These are phyloP conservation scores for Caerostris darwini DNA, from an alignment of 1,140 invertebrate genomes.

Conservation along the genomic window DNA sequence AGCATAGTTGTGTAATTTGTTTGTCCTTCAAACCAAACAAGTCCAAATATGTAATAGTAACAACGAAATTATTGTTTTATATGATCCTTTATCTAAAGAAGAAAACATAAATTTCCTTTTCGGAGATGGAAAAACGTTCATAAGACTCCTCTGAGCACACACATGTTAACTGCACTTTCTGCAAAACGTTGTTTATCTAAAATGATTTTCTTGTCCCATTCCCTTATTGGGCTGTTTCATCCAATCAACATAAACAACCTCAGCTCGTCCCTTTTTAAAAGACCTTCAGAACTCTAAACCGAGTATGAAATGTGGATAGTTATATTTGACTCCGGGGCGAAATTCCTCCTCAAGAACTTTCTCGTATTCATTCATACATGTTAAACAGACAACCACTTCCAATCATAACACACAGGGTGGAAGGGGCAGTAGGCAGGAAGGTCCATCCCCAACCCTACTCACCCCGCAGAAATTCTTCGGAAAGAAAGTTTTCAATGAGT, in stretches of 20 bases:
- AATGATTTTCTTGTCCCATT: background rate
- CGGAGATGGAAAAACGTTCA: too few relatives aligned
- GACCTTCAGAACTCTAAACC: background rate
- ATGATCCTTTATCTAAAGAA: too few relatives aligned
- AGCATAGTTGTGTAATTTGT: too few relatives aligned
- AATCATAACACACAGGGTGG: background rate
- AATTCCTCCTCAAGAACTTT: background rate
- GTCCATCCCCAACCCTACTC: background rate
- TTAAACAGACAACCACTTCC: too few relatives aligned
- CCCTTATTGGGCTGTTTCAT: background rate
- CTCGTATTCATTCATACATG: background rate
- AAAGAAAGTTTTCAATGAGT: background rate
- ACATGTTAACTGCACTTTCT: too few relatives aligned
- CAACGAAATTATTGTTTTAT: too few relatives aligned
- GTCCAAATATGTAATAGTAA: too few relatives aligned
- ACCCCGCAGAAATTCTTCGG: background rate
- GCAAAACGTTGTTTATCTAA: constrained; percentile 3
- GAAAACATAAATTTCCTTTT: too few relatives aligned
- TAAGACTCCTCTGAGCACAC: too few relatives aligned
- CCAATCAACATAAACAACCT: constrained; percentile 24
- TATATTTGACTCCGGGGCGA: constrained; percentile 10
- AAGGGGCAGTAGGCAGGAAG: background rate
- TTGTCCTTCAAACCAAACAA: too few relatives aligned
- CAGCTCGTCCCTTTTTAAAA: background rate
- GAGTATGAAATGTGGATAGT: background rate